Percentiles rank a stretch among this genome's conserved stretches.
phyloP scores from a whole-genome alignment of 1,140 invertebrate species.

The Pentalonia nigronervosa region DNA sequence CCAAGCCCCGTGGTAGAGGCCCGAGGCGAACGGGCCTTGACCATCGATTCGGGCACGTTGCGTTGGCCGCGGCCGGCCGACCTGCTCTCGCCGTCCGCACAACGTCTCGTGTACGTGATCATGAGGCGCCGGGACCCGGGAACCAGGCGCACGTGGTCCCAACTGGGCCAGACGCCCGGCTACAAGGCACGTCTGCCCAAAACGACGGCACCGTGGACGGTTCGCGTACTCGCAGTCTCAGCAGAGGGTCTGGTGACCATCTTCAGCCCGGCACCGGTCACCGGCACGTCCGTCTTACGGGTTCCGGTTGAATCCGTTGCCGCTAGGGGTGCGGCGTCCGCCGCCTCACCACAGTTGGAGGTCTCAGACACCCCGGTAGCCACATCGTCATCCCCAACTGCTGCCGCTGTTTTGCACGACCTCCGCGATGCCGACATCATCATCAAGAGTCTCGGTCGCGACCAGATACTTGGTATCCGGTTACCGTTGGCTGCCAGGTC shows the following conservation, averaged over 20 bases:
- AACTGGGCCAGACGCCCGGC: conserved; percentile 72
- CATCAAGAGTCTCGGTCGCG: conserved; percentile 54
- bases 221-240: conserved; percentile 73
- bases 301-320: conserved; percentile 8
- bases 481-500: conserved; percentile 57
- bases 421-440: conserved; percentile 55
- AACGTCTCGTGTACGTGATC: conserved; percentile 73
- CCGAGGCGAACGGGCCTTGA: conserved; percentile 72
- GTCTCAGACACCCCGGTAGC: neutral
- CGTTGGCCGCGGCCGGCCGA: conserved; percentile 70
- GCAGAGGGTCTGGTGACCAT: conserved; percentile 73
- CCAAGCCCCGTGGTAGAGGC: conserved; percentile 73
- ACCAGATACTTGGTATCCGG: conserved; percentile 43
- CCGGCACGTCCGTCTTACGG: conserved; percentile 63
- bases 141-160: conserved; percentile 70
- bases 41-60: conserved; percentile 68
- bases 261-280: conserved; percentile 69
- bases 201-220: conserved; percentile 68
- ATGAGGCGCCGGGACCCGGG: conserved; percentile 69
- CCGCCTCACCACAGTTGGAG: neutral
- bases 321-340: neutral
- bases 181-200: conserved; percentile 69
- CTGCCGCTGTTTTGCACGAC: neutral
- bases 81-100: conserved; percentile 63
- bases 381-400: neutral